Evolutionary conservation across 2,888 invertebrate species (phyloP).

Genomic region (Folsomia manolachei): DNA sequence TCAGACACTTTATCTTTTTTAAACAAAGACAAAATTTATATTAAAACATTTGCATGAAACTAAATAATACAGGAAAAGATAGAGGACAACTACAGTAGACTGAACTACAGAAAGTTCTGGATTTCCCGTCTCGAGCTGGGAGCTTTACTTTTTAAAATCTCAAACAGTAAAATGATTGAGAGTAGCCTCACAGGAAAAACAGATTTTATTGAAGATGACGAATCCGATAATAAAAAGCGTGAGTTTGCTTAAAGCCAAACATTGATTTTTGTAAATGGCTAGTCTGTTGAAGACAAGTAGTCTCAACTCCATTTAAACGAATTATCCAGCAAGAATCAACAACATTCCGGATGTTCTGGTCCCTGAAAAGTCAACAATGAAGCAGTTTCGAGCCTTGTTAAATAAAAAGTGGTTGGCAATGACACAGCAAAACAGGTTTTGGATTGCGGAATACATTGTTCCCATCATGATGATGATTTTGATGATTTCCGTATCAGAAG

Average conservation of each 20-base stretch:
- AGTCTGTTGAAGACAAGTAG: no score
- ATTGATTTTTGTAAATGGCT: background rate
- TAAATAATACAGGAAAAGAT: conserved; percentile 15
- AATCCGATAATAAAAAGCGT: background rate
- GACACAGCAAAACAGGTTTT: conserved; percentile 24
- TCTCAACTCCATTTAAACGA: no score
- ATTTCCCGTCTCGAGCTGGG: conserved; percentile 26
- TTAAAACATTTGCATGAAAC: background rate
- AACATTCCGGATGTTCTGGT: background rate
- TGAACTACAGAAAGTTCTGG: conserved; percentile 21
- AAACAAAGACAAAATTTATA: background rate
- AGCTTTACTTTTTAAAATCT: conserved; percentile 25
- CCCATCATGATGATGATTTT: conserved; percentile 20
- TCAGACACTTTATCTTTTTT: background rate
- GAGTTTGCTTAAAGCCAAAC: background rate
- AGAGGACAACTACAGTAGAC: conserved; percentile 20
- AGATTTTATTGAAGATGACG: background rate
- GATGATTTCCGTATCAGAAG: background rate
- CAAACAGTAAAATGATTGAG: conserved; percentile 21
- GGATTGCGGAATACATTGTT: conserved; percentile 23
- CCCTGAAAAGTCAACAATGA: background rate
- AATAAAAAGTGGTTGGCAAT: conserved; percentile 1
- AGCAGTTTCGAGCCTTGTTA: background rate
- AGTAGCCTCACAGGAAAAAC: conserved; percentile 16
- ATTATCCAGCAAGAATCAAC: background rate